These are phyloP conservation scores for Acrobasis consociella DNA, from an alignment of 2,888 invertebrate species.

Conservation along the genomic window DNA sequence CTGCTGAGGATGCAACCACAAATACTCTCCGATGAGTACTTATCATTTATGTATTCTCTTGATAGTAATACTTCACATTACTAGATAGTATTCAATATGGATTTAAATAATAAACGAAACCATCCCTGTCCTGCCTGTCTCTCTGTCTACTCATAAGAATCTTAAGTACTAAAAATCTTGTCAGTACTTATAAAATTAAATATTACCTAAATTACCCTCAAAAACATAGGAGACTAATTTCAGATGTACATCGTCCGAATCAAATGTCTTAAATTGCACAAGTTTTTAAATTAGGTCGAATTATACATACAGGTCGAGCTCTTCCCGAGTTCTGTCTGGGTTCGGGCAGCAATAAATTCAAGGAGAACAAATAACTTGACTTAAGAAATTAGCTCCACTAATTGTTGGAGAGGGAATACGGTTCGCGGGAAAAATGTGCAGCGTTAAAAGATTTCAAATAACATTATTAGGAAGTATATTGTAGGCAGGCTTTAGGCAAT, in stretches of 20 bases:
- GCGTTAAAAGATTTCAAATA: slow-evolving; percentile 7
- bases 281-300: slow-evolving; percentile 63
- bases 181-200: no score
- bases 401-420: slow-evolving; percentile 63
- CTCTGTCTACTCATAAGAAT: no score
- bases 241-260: slow-evolving; percentile 39
- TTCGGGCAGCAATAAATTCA: slow-evolving; percentile 65
- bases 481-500: neutral
- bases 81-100: no score
- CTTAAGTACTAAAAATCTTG: no score
- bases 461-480: slow-evolving; percentile 13
- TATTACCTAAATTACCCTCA: neutral
- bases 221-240: neutral
- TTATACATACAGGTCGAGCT: slow-evolving; percentile 62
- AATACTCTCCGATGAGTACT: no score
- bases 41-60: no score
- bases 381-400: slow-evolving; percentile 66
- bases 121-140: no score
- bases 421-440: slow-evolving; percentile 41
- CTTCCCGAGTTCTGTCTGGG: slow-evolving; percentile 58
- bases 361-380: slow-evolving; percentile 69
- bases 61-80: no score
- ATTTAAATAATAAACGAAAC: no score
- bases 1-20: no score
- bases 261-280: slow-evolving; percentile 49